Base-by-base conservation (phyloP, 1,140 invertebrate species). In the Zaprionus capensis region DNA sequence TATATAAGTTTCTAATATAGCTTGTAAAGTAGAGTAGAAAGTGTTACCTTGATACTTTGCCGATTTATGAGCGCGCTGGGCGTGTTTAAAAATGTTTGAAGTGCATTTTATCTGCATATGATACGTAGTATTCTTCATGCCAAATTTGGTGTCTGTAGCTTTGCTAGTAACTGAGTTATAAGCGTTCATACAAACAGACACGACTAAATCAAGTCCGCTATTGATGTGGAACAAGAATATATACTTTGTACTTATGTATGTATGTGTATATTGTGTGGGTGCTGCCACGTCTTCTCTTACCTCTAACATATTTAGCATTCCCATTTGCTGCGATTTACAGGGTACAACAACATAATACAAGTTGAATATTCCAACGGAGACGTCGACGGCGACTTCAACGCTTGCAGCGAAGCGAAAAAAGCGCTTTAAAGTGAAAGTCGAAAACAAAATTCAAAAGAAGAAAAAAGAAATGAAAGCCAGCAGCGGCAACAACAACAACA, bases 391-490 rank as follows among this genome's bases (percentile, higher is more conserved):
- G 41, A 49, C 34, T 56, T 14, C 31, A 24, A 62, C 58, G 71
- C 20, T 41, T 59, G 58, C 78, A 78, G 74, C 64, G 58, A 81
- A 61, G 53, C 64, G 46, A 49, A 64, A 66, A 74, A 53, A 72
- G 49, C 53, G 56, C 44, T 72, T 57, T 36, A 67, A 81, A 90
- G 81, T 88, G 85, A 90, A 88, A 88, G 85, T 88, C 68, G 71
- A 76, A 56, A 71, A 59, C 56, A 67, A 74, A 80, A 71, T 71
- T 58, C 55, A 22, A 76, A 56, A 73, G 49, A 77, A 61, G 51
- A 66, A 64, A 70, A 56, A 78, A 71, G 70, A 78, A 78, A 78
- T 66, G 65, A 75, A 70, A 44, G 61, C 59, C 67, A 77, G 31
- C 57, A 79, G 31, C 9, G 31, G 31, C 69, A 56, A 44, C 65